Evolutionary conservation across 2,888 invertebrate genomes (phyloP).

Genomic region (Asteroscopus sphinx): DNA sequence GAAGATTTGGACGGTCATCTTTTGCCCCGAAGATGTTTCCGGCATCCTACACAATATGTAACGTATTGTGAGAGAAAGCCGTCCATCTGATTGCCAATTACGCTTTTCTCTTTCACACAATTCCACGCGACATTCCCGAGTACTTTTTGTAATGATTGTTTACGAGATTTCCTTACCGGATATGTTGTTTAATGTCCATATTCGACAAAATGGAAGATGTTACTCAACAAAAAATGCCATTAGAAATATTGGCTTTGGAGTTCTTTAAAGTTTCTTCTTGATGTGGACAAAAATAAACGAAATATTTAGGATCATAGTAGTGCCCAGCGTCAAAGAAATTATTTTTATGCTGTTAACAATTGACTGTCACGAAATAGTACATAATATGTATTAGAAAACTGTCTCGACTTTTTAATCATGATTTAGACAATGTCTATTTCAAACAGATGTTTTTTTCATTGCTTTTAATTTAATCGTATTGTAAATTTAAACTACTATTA

Average conservation of each 20-base stretch:
- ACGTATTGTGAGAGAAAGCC: slow-evolving; percentile 72
- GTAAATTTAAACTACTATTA: slow-evolving; percentile 25
- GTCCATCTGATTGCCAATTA: slow-evolving; percentile 72
- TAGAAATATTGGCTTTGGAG: not conserved
- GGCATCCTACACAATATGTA: slow-evolving; percentile 58
- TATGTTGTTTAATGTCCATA: slow-evolving; percentile 33
- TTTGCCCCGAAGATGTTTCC: slow-evolving; percentile 50
- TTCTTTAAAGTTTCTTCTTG: not conserved
- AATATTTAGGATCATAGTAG: no score
- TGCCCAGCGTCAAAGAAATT: no score
- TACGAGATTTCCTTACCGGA: slow-evolving; percentile 34
- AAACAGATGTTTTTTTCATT: no score
- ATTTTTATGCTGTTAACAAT: no score
- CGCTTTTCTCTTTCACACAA: slow-evolving; percentile 68
- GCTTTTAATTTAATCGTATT: not conserved
- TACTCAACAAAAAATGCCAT: slow-evolving; percentile 7
- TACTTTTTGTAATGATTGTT: slow-evolving; percentile 54
- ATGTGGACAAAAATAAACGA: not conserved
- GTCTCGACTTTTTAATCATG: no score
- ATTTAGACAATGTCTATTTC: no score
- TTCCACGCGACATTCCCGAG: slow-evolving; percentile 62
- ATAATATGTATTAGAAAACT: no score
- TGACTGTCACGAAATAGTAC: no score
- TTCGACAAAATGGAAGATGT: slow-evolving; percentile 31
- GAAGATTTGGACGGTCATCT: slow-evolving; percentile 50